Evolutionary conservation across 2,113 vertebrate genomes (phyloP), one percentile per base, ranked within the genome.

Genomic region (Coreoperca whiteheadi): DNA sequence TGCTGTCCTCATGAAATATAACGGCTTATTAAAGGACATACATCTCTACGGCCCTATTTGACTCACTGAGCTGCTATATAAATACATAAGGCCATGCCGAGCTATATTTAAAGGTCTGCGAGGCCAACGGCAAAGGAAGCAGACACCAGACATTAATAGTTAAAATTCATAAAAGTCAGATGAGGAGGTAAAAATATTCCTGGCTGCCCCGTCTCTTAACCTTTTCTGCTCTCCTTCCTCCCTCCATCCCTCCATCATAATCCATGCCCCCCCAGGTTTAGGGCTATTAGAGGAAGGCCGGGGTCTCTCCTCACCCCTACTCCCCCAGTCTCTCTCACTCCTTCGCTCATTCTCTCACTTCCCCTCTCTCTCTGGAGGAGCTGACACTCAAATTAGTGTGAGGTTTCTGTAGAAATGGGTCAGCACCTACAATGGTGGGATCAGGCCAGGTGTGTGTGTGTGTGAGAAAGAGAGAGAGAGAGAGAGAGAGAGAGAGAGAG

Each of bases 141-240:
- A 84, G 83, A 85, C 85, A 23, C 74, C 60, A 67, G 79, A 65
- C 93, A 96, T 96, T 94, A 95, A 96, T 96, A 95, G 93, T 95
- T 95, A 95, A 95, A 95, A 95, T 96, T 95, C 95, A 96, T 96
- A 94, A 96, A 96, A 95, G 93, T 94, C 86, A 95, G 94, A 95
- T 95, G 94, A 95, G 93, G 90, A 82, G 90, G 94, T 93, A 88
- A 94, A 94, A 92, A 95, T 95, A 95, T 95, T 95, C 93, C 77
- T 85, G 85, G 78, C 87, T 84, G 84, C 77, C 87, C 88, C 5
- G 15, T 91, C 84, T 87, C 79, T 87, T 90, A 89, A 92, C 88
- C 90, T 74, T 74, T 74, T 80, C 48, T 14, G 61, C 66, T 54
- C 60, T 80, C 56, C 73, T 83, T 68, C 74, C 81, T 90, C 70